These are phyloP conservation scores for Cantharis flavilabris DNA, from an alignment of 2,888 invertebrate genomes.

Conservation along the genomic window DNA sequence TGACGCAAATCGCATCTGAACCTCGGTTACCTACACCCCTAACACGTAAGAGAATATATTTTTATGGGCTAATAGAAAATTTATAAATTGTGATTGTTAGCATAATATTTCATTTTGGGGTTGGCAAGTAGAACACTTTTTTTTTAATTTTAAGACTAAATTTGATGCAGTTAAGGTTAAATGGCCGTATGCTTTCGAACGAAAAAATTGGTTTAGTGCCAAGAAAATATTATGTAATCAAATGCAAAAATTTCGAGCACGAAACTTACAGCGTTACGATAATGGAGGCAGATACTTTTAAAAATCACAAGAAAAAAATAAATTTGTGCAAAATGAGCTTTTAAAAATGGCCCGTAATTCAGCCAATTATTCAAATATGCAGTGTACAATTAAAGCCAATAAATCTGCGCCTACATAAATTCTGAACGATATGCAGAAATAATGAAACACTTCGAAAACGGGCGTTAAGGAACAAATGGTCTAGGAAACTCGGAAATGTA, in stretches of 20 bases:
- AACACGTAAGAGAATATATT: not conserved
- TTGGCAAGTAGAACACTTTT: not conserved
- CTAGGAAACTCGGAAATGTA: not conserved
- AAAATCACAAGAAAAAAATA: not conserved
- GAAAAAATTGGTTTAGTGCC: not conserved
- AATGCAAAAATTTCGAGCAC: not conserved
- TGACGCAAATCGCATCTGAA: not conserved
- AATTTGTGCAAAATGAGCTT: not conserved
- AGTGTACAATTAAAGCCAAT: not conserved
- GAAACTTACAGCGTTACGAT: not conserved
- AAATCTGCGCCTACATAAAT: not conserved
- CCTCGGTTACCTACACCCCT: not conserved
- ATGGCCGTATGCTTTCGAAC: not conserved
- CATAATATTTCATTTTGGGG: not conserved
- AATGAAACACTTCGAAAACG: not conserved
- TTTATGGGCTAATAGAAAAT: not conserved
- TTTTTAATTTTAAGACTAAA: not conserved
- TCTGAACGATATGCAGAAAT: not conserved
- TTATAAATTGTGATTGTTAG: not conserved
- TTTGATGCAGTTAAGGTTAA: not conserved
- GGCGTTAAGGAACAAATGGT: not conserved
- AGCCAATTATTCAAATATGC: not conserved
- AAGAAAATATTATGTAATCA: not conserved
- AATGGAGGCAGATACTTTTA: not conserved
- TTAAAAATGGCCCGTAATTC: not conserved